A percentile compares a stretch with the other conserved stretches of the same genome.
phyloP scores from a whole-genome alignment of 1,140 invertebrate genomes.

The Sitobion miscanthi region DNA sequence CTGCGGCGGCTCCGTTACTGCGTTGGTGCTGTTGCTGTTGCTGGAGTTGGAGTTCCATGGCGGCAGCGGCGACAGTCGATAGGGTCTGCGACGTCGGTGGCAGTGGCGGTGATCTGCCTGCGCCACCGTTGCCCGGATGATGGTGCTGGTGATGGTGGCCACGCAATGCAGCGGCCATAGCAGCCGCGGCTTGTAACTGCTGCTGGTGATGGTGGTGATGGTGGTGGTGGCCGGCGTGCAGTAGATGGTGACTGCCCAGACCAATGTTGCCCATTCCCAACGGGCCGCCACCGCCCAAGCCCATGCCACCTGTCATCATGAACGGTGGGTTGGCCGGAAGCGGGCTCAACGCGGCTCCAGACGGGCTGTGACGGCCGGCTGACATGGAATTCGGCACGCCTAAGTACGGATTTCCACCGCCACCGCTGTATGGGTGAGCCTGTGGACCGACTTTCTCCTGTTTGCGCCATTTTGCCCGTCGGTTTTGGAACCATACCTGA shows the following conservation, averaged over 20 bases:
- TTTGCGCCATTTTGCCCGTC: constrained; percentile 93
- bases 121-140: not conserved
- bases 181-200: not conserved
- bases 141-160: constrained; percentile 31
- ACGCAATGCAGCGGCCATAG: constrained; percentile 14
- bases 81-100: constrained; percentile 63
- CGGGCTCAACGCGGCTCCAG: constrained; percentile 73
- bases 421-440: constrained; percentile 79
- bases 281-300: constrained; percentile 62
- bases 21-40: constrained; percentile 26
- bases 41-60: constrained; percentile 30
- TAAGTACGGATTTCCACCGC: constrained; percentile 64
- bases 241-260: constrained; percentile 58
- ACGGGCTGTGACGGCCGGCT: constrained; percentile 78
- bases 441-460: constrained; percentile 86
- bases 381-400: constrained; percentile 69
- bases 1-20: not conserved
- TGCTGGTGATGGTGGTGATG: constrained; percentile 32
- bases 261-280: not conserved
- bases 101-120: not conserved
- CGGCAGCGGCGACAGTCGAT: constrained; percentile 52
- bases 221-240: constrained; percentile 64
- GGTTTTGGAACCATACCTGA: constrained; percentile 98
- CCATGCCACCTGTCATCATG: constrained; percentile 62
- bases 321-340: constrained; percentile 63